phyloP scores from a whole-genome alignment of 2,797 vertebrate species.

The Rhinophrynus dorsalis region DNA sequence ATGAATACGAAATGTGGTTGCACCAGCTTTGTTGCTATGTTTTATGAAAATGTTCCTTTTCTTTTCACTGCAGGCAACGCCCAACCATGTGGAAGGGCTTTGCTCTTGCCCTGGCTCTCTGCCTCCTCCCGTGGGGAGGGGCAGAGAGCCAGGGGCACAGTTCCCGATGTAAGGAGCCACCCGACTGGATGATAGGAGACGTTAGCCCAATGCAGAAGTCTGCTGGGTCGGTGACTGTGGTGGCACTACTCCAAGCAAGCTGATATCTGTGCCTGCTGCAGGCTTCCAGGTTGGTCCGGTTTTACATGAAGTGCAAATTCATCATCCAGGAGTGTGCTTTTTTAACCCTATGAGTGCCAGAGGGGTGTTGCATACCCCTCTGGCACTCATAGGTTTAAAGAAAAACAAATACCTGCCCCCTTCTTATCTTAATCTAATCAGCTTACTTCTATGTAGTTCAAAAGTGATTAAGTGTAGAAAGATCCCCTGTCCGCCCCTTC shows the following conservation, averaged over 20 bases:
- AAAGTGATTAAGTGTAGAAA: no score
- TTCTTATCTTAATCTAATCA: no score
- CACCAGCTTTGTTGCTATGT: no score
- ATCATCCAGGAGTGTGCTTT: no score
- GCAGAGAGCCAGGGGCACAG: conserved; percentile 76
- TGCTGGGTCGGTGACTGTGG: conserved; percentile 79
- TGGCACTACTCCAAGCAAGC: conserved; percentile 89
- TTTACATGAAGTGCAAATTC: no score
- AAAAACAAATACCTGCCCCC: no score
- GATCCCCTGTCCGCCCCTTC: no score
- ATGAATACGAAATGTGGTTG: no score
- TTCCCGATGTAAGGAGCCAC: conserved; percentile 72
- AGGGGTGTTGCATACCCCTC: no score
- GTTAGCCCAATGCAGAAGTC: conserved; percentile 79
- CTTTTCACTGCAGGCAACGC: conserved; percentile 57
- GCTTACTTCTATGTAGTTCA: no score
- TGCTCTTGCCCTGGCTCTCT: conserved; percentile 84
- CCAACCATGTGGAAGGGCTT: conserved; percentile 82
- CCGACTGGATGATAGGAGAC: conserved; percentile 78
- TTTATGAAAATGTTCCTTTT: conserved; percentile 27
- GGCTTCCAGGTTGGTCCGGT: conserved; percentile 78
- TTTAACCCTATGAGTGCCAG: no score
- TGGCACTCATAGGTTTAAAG: no score
- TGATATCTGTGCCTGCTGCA: conserved; percentile 89
- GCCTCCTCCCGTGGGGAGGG: conserved; percentile 80